phyloP scores from a whole-genome alignment of 92 coral and sea anemone species.

The Anthopleura xanthogrammica region DNA sequence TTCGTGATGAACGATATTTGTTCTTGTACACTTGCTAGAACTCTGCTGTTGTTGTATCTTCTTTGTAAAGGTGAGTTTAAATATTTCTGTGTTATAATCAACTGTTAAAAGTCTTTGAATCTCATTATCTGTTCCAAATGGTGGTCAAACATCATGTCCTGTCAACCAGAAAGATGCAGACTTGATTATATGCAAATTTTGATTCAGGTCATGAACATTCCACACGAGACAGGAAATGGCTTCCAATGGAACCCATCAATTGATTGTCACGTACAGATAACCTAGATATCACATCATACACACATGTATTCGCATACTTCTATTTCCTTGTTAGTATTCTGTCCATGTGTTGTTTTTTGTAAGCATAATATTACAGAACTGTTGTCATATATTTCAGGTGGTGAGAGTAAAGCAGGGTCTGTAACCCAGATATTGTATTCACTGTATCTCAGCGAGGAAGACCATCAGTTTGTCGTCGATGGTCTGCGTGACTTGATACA shows the following conservation, averaged over 20 bases:
- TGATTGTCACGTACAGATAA: background rate
- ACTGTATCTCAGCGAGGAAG: conserved; percentile 42
- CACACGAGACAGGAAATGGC: too few relatives aligned
- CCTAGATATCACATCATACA: background rate
- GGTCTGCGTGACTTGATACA: conserved; percentile 46
- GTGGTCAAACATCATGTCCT: too few relatives aligned
- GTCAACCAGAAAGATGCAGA: too few relatives aligned
- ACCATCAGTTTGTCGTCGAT: conserved; percentile 33
- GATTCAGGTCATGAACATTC: too few relatives aligned
- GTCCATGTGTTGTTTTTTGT: background rate
- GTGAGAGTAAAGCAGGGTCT: conserved; percentile 38
- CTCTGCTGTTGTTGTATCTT: conserved; percentile 65
- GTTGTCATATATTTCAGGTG: conserved; percentile 2
- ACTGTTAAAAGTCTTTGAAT: too few relatives aligned
- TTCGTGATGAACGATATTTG: conserved; percentile 68
- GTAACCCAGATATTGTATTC: conserved; percentile 88
- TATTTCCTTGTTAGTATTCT: background rate
- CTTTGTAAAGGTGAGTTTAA: conserved; percentile 51
- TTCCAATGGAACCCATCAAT: too few relatives aligned
- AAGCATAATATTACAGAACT: too few relatives aligned
- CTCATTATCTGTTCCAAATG: too few relatives aligned
- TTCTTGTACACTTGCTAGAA: conserved; percentile 68
- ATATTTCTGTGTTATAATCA: too few relatives aligned
- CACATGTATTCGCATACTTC: too few relatives aligned
- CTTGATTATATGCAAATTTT: too few relatives aligned